A percentile compares a stretch with the other conserved stretches of the same genome.
Evolutionary conservation across 2,113 vertebrate genomes (phyloP).

Genomic region (Carassius gibelio): DNA sequence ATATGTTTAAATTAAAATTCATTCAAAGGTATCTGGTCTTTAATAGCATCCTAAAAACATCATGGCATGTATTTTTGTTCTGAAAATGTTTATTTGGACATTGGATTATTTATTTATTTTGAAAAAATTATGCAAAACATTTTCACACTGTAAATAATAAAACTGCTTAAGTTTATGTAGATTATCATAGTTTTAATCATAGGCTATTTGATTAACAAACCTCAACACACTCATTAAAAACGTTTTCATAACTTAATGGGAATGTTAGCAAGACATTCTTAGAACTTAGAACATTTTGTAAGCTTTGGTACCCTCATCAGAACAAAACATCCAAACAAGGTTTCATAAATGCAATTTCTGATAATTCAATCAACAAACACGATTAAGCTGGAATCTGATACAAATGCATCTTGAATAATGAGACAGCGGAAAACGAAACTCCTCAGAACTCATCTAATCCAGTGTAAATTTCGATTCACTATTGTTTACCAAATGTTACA

Average conservation of each 20-base stretch:
- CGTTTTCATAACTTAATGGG: background rate
- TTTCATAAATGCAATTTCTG: background rate
- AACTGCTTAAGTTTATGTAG: background rate
- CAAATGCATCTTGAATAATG: background rate
- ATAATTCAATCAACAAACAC: background rate
- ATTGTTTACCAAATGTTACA: background rate
- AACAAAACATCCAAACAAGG: background rate
- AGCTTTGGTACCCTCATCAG: background rate
- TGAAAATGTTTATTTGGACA: too few relatives aligned
- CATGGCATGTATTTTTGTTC: too few relatives aligned
- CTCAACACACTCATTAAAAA: background rate
- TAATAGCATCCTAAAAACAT: too few relatives aligned
- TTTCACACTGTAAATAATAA: background rate
- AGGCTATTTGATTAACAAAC: too few relatives aligned
- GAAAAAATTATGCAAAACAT: background rate
- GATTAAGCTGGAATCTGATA: conserved; percentile 1
- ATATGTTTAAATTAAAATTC: too few relatives aligned
- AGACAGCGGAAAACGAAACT: background rate
- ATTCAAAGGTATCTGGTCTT: too few relatives aligned
- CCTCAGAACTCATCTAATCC: background rate
- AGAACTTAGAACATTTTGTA: background rate
- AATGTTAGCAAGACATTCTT: background rate
- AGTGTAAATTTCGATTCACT: background rate
- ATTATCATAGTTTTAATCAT: background rate
- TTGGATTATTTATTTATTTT: too few relatives aligned